Evolutionary conservation across 2,797 vertebrate genomes (phyloP).

Genomic region (Steatocranus sp.): DNA sequence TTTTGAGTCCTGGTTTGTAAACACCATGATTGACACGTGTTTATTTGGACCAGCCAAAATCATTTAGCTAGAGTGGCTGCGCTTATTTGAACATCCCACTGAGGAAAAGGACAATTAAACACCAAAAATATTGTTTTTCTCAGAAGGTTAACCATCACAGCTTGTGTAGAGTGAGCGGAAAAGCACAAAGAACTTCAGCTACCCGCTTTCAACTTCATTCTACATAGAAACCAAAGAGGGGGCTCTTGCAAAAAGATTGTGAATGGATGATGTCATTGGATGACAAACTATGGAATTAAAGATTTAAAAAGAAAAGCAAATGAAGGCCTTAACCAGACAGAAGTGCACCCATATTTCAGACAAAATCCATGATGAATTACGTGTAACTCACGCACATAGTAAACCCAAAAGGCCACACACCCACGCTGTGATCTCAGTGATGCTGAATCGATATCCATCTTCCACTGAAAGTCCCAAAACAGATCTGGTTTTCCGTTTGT

Average conservation of each 20-base stretch:
- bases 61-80: neutral
- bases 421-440: conserved; percentile 22
- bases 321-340: neutral
- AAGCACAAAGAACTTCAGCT: neutral
- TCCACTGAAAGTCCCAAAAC: conserved; percentile 32
- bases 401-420: conserved; percentile 19
- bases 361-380: neutral
- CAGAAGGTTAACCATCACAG: neutral
- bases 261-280: neutral
- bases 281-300: neutral
- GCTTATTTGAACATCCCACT: conserved; percentile 24
- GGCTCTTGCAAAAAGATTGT: neutral
- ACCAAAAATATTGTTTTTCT: neutral
- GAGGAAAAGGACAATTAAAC: neutral
- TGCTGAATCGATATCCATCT: neutral
- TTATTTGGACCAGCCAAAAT: conserved; percentile 32
- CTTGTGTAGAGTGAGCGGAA: neutral
- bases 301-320: neutral
- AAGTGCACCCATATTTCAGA: neutral
- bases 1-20: conserved; percentile 7
- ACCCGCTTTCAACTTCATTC: neutral
- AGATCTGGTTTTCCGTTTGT: conserved; percentile 11
- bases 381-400: neutral
- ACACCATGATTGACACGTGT: conserved; percentile 19
- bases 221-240: neutral